Evolutionary conservation across 2,888 invertebrate species (phyloP).

Genomic region (Aphidius colemani): DNA sequence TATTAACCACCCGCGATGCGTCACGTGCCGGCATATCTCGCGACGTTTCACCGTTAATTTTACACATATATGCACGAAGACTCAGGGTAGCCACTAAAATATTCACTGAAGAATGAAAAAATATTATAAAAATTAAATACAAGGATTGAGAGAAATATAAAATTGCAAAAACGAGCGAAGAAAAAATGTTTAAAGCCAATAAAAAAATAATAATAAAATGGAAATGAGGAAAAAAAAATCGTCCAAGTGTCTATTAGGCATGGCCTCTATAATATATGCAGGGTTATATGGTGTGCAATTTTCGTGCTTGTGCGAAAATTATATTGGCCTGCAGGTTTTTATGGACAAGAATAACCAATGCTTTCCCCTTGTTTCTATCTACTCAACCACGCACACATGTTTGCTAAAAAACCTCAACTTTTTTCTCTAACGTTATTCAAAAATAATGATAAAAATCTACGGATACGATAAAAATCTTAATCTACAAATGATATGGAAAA

Average conservation of each 20-base stretch:
- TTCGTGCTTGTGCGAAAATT: slow-evolving; percentile 41
- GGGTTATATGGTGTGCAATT: slow-evolving; percentile 38
- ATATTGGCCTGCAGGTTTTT: slow-evolving; percentile 34
- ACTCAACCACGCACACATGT: slow-evolving; percentile 4
- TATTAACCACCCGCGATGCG: slow-evolving; percentile 42
- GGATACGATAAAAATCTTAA: no score
- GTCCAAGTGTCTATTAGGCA: slow-evolving; percentile 22
- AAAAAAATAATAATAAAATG: neutral
- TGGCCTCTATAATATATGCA: slow-evolving; percentile 26
- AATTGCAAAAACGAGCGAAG: slow-evolving; percentile 11
- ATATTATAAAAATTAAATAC: slow-evolving; percentile 11
- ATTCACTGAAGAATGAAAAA: slow-evolving; percentile 12
- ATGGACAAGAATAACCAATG: slow-evolving; percentile 19
- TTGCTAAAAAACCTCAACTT: neutral
- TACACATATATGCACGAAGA: neutral
- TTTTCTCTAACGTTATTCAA: no score
- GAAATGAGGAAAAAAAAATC: slow-evolving; percentile 12
- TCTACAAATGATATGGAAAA: no score
- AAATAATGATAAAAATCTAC: no score
- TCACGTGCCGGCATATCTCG: slow-evolving; percentile 33
- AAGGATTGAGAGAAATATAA: slow-evolving; percentile 6
- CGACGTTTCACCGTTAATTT: neutral
- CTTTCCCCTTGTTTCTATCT: neutral
- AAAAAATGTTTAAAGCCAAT: slow-evolving; percentile 18
- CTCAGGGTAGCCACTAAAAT: slow-evolving; percentile 8